Base-by-base conservation (phyloP, 2,113 vertebrate species). In the Rattus norvegicus region DNA sequence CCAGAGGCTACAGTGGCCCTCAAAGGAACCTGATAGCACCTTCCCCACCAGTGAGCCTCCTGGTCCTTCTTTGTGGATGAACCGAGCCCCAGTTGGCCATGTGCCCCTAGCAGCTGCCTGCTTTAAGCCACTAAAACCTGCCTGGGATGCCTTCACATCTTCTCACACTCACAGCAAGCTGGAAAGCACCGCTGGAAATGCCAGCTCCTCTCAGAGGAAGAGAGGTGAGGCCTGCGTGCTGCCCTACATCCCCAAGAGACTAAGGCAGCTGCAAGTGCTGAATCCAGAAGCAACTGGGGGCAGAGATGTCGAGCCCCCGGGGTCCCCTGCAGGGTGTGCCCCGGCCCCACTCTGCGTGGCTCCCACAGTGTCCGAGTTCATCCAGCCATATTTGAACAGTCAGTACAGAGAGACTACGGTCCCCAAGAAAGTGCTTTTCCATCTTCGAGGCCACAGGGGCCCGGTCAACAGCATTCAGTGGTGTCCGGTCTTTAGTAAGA, bases 201-300 rank as follows among this genome's bases (percentile, higher is more conserved):
- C 65, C 0, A 0, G 80, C 91, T 97, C 73, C 43, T 92, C 69
- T 6, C 98, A 97, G 94, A 99, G 98, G 92, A 98, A 98, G 59
- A 33, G 92, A 19, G 2, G 59, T 69, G 95, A 92, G 91, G 98
- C 98, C 49, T 87, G 98, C 56, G 97, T 99, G 33, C 98, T 98
- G 72, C 99, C 99, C 0, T 99, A 99, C 47, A 98, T 99, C 89
- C 99, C 99, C 0, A 99, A 99, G 97, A 99, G 99, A 93, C 91
- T 99, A 47, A 99, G 99, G 79, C 98, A 98, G 88, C 59, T 96
- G 47, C 98, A 96, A 43, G 95, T 95, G 0, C 49, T 17, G 30
- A 94, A 88, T 49, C 14, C 39, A 1, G 95, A 33, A 1, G 20
- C 91, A 39, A 88, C 69, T 86, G 73, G 92, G 84, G 39, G 80